Evolutionary conservation across 2,888 invertebrate genomes (phyloP), one percentile per base, ranked within the genome.

Genomic region (Polyploca ridens): DNA sequence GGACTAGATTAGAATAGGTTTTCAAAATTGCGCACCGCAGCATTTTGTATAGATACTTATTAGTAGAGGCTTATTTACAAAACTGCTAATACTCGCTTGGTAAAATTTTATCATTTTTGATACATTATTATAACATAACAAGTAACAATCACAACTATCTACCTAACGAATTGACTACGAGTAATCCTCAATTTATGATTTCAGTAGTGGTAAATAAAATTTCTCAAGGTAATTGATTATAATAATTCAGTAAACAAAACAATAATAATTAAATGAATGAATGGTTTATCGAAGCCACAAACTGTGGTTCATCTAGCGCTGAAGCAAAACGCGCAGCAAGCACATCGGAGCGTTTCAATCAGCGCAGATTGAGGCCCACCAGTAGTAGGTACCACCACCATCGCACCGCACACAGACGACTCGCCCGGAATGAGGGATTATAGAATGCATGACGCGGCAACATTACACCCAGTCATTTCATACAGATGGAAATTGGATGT

Each of bases 391-490:
- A 13, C 4, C 14, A 38, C 16, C n/a, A 44, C n/a, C 27, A 65
- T 63, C 66, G 63, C 64, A 64, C 54, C 54, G 77, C 76, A 72
- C 78, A 76, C 82, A 77, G 27, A 27, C 27, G 27, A 27, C 78
- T 77, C 74, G 76, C 76, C 70, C 73, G 68, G 74, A 72, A 72
- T 72, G 74, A 72, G 74, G 81, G 78, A 82, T 86, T 71, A 73
- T 86, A 87, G 88, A 89, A 89, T 85, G 88, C 90, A 92, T 92
- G 92, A 92, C 89, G 84, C 83, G 79, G 91, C 91, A 86, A 86
- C 87, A 89, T 90, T 88, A 85, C 82, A 79, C 65, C 68, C 82
- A 82, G 79, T 82, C 86, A 86, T 88, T 89, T 88, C 81, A 86
- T 86, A 84, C 81, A 84, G 84, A 87, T 88, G 85, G 83, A 85